phyloP scores from a whole-genome alignment of 2,797 vertebrate species.

The Onychomys torridus region DNA sequence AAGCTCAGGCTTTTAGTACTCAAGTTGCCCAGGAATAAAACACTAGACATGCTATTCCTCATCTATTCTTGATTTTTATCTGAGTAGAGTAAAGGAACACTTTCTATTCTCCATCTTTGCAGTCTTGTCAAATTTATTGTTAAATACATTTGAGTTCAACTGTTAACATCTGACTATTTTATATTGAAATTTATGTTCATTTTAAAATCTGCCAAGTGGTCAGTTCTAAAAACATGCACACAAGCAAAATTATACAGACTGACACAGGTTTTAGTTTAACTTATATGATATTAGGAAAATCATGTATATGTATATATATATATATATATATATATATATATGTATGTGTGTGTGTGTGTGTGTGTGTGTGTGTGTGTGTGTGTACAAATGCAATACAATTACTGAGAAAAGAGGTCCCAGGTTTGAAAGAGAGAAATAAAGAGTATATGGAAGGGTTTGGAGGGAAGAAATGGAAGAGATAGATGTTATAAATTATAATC shows the following conservation, averaged over 20 bases:
- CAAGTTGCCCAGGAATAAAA: neutral
- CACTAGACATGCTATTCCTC: neutral
- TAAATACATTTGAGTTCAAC: neutral
- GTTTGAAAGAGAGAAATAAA: neutral
- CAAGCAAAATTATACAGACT: neutral
- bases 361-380: too few relatives aligned
- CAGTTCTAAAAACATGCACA: neutral
- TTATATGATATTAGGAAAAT: too few relatives aligned
- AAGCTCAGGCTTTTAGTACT: too few relatives aligned
- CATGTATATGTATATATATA: neutral
- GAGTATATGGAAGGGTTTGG: neutral
- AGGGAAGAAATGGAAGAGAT: neutral
- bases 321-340: neutral
- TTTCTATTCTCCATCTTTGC: neutral
- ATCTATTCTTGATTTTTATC: neutral
- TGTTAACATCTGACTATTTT: neutral
- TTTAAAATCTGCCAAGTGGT: neutral
- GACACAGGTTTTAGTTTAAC: neutral
- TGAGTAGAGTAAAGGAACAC: neutral
- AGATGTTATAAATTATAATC: neutral
- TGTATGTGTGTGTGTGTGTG: too few relatives aligned
- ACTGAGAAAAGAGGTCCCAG: neutral
- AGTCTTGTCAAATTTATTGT: neutral
- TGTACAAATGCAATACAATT: neutral
- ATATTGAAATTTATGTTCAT: neutral